phyloP scores from a whole-genome alignment of 2,888 invertebrate species.

The Harpalus rufipes region DNA sequence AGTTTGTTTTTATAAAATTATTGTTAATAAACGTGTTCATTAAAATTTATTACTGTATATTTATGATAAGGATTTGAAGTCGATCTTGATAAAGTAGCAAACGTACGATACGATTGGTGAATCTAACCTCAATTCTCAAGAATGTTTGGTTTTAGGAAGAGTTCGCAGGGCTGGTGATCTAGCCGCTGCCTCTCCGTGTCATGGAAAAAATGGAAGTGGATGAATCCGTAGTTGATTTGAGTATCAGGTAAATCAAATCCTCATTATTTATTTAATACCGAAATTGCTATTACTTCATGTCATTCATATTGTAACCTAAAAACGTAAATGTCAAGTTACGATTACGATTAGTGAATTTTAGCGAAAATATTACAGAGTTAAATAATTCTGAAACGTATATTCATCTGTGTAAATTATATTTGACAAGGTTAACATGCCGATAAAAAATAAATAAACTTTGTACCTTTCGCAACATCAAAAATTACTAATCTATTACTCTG shows the following conservation, averaged over 20 bases:
- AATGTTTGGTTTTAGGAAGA: slow-evolving; percentile 59
- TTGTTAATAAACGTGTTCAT: too few species aligned
- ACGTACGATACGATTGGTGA: neutral
- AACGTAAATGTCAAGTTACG: neutral
- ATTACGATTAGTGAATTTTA: neutral
- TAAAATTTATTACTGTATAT: too few species aligned
- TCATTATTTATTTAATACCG: slow-evolving; percentile 16
- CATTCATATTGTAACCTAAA: neutral
- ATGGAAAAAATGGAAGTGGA: slow-evolving; percentile 92
- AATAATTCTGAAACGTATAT: slow-evolving; percentile 38
- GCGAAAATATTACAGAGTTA: neutral
- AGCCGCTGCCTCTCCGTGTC: slow-evolving; percentile 66
- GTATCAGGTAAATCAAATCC: slow-evolving; percentile 82
- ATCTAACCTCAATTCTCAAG: slow-evolving; percentile 25
- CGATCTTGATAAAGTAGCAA: neutral
- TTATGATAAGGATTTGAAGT: too few species aligned
- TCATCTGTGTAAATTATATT: slow-evolving; percentile 52
- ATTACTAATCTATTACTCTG: neutral
- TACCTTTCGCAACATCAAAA: slow-evolving; percentile 53
- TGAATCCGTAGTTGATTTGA: slow-evolving; percentile 93
- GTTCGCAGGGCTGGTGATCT: slow-evolving; percentile 52
- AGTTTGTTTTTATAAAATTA: neutral
- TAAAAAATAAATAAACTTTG: slow-evolving; percentile 62
- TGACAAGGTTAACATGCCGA: slow-evolving; percentile 60
- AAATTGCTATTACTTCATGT: neutral